Conservation (phyloP, 2,888 invertebrate species). For the Anoncus sp. region DNA sequence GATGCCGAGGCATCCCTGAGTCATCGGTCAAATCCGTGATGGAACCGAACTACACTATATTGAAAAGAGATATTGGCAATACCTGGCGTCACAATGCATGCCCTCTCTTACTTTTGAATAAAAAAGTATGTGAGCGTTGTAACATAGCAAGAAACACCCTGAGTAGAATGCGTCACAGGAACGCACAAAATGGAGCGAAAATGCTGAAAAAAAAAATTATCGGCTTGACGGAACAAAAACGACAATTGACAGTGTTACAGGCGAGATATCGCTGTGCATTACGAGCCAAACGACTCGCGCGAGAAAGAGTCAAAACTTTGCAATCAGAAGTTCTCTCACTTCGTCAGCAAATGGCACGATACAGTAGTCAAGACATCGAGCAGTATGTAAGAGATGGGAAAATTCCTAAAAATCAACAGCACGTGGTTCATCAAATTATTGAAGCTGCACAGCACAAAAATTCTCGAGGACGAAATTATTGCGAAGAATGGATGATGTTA, state of each 20-base stretch:
- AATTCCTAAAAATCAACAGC: background rate
- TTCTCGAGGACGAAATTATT: background rate
- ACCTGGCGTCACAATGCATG: conserved; percentile 30
- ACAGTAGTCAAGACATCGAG: background rate
- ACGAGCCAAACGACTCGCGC: no score
- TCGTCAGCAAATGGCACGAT: background rate
- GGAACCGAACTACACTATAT: no score
- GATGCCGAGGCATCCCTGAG: no score
- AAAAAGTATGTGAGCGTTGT: conserved; percentile 14
- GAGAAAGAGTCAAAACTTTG: background rate
- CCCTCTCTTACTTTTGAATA: conserved; percentile 6
- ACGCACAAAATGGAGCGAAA: background rate
- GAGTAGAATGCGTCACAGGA: background rate
- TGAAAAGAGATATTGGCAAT: no score
- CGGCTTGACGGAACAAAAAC: background rate
- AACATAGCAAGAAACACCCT: conserved; percentile 2
- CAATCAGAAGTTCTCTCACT: background rate
- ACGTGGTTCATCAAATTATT: background rate
- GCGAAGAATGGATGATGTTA: conserved; percentile 5
- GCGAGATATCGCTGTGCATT: no score
- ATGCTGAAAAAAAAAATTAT: background rate
- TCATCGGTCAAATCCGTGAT: no score
- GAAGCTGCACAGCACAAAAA: background rate
- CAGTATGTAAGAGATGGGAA: background rate
- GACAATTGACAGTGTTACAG: background rate